Base-by-base conservation (phyloP, 2,888 invertebrate genomes). In the Anorthoa munda region DNA sequence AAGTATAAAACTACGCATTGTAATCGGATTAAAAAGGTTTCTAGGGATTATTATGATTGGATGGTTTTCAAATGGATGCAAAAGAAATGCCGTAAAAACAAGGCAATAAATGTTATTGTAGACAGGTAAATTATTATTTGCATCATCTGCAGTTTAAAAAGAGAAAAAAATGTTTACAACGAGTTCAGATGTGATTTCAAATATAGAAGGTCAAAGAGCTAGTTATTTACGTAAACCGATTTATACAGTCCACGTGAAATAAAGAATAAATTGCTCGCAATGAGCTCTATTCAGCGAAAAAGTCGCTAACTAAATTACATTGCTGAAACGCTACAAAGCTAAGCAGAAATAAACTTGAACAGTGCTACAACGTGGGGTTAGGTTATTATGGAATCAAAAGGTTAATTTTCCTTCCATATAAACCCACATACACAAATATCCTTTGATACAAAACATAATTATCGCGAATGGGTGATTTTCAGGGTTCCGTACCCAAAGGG, bases 301-400 rank as follows among this genome's bases (percentile, higher is more conserved):
- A 46, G 11, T 11, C n/a, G 12, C 12, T 1, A 58, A 23, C 21
- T 15, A 50, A 58, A 73, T 26, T 0, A 21, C 18, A 76, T 31
- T 51, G 51, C 21, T 21, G 4, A 59, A 18, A 46, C 13, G n/a
- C 21, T 23, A 51, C 51, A 59, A 76, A 66, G 45, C 18, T 51
- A 17, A 26, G 21, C 26, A 74, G n/a, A 66, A 76, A 67, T 53
- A 67, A 59, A 77, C 23, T 59, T 15, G 2, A 56, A n/a, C n/a
- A 67, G 58, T 51, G 51, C 46, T 26, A 58, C 31, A 77, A 51
- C 39, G 45, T 15, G 11, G 11, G 15, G 15, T 39, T 39, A 39
- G 15, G 9, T 31, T 45, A 31, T 59, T 53, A 31, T 31, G 23
- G 11, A 53, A 48, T 15, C 0, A 76, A 31, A 26, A 26, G 12